These are phyloP conservation scores for Podarcis raffonei DNA, from an alignment of 2,113 vertebrate genomes.

Conservation along the genomic window DNA sequence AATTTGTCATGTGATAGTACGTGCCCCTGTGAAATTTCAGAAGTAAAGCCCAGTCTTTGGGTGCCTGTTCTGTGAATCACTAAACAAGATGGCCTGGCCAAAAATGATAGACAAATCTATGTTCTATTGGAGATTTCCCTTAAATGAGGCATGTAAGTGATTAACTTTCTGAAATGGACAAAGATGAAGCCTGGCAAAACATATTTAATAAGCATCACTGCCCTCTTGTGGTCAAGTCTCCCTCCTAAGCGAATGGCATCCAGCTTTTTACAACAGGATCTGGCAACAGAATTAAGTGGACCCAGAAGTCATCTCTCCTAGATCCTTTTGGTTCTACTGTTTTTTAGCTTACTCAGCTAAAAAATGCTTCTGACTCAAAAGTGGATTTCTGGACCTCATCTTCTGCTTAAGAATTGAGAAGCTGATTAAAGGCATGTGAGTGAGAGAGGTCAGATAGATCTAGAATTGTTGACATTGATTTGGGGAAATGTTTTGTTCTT, in stretches of 20 bases:
- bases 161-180: neutral
- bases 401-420: neutral
- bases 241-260: neutral
- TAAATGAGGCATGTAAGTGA: neutral
- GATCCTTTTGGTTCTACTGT: neutral
- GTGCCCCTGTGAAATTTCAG: neutral
- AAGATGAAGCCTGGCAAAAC: slow-evolving; percentile 10
- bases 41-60: neutral
- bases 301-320: neutral
- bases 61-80: neutral
- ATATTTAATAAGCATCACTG: slow-evolving; percentile 57
- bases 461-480: too few species aligned
- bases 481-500: neutral
- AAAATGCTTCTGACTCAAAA: neutral
- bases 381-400: neutral
- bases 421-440: neutral
- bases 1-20: neutral
- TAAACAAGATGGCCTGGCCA: neutral
- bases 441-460: neutral
- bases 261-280: neutral
- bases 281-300: neutral
- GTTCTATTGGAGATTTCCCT: neutral
- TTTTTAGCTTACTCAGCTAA: neutral
- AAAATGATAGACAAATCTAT: neutral
- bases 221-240: slow-evolving; percentile 65